Conservation (phyloP, 2,113 vertebrate genomes). For the Mohoua ochrocephala region DNA sequence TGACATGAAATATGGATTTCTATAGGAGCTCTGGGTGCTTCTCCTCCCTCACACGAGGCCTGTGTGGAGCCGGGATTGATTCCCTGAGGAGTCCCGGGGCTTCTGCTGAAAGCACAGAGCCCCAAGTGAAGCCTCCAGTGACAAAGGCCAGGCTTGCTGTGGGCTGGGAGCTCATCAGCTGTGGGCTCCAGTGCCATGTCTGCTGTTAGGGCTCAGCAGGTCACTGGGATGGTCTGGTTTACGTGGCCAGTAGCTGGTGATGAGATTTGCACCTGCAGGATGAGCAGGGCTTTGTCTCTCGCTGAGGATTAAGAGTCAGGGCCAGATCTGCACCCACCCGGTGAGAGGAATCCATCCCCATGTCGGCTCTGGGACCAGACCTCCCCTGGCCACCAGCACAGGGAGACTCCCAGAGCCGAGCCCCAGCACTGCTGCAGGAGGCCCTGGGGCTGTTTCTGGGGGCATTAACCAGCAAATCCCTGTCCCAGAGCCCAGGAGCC, state of each 20-base stretch:
- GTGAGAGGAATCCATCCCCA: accelerated
- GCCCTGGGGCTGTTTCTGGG: not conserved
- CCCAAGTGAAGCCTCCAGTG: accelerated
- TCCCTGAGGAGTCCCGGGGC: not conserved
- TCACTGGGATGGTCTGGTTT: accelerated
- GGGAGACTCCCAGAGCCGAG: not conserved
- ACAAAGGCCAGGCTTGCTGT: not conserved
- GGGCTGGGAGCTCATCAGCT: not conserved
- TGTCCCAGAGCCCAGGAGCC: not conserved
- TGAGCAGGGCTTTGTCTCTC: accelerated
- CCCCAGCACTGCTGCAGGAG: not conserved
- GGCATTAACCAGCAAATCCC: accelerated
- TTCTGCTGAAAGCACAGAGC: not conserved
- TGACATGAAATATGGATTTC: not conserved
- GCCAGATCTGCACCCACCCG: accelerated
- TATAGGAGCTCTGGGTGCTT: not conserved
- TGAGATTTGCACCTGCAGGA: too few relatives aligned
- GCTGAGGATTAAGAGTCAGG: accelerated
- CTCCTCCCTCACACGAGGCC: accelerated
- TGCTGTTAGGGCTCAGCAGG: not conserved
- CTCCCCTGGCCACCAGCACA: accelerated
- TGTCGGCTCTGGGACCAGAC: not conserved
- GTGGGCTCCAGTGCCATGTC: not conserved
- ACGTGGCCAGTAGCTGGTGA: not conserved
- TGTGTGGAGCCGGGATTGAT: accelerated